These are phyloP conservation scores for Phodopus roborovskii DNA, from an alignment of 2,113 vertebrate species.

Conservation along the genomic window DNA sequence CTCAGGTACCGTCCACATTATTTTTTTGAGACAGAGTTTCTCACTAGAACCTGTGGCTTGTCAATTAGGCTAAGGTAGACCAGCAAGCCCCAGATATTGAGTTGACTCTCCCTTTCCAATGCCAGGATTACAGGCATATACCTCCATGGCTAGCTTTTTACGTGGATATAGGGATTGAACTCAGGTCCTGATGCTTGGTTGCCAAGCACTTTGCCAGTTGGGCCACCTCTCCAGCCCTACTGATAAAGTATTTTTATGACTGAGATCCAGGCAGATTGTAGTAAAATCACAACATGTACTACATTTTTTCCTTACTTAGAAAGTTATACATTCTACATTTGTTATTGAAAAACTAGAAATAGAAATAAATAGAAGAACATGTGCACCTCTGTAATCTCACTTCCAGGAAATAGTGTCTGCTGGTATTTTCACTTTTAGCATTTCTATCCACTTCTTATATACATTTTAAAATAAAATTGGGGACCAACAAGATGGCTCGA, in stretches of 20 bases:
- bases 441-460: background rate
- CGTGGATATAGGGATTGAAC: background rate
- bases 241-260: background rate
- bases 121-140: too few species aligned
- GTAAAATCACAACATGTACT: background rate
- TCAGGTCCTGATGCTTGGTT: background rate
- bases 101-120: background rate
- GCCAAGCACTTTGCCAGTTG: background rate
- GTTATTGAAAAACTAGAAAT: background rate
- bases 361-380: background rate
- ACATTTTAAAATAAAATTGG: slow-evolving; percentile 30
- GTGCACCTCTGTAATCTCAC: background rate
- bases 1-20: background rate
- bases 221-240: background rate
- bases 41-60: background rate
- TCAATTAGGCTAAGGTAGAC: background rate
- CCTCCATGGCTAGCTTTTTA: background rate
- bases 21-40: background rate
- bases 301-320: slow-evolving; percentile 11
- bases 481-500: background rate
- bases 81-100: too few species aligned
- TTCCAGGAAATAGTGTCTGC: background rate
- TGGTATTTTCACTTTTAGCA: background rate
- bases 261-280: background rate
- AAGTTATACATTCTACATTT: background rate